phyloP scores from a whole-genome alignment of 2,113 vertebrate genomes.

The Corvus moneduloides region DNA sequence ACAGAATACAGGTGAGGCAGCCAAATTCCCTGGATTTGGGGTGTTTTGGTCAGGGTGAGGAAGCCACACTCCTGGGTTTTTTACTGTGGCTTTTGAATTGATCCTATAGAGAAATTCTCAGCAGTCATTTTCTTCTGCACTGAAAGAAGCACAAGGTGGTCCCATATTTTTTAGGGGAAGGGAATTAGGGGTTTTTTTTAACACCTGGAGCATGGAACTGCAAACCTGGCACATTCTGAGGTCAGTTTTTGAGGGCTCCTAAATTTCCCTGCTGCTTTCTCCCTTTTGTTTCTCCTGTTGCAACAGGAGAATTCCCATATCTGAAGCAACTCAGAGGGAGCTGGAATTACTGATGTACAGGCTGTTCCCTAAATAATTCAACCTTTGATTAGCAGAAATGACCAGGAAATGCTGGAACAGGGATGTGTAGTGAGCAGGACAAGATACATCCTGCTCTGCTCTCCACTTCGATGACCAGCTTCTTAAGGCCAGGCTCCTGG shows the following conservation, averaged over 20 bases:
- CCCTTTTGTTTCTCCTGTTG: not conserved
- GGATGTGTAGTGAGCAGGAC: not conserved
- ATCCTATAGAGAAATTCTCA: fast-evolving
- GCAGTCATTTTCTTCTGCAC: not conserved
- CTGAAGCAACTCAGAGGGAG: not conserved
- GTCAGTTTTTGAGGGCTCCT: not conserved
- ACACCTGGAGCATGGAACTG: not conserved
- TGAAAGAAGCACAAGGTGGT: not conserved
- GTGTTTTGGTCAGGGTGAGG: not conserved
- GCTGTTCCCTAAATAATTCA: not conserved
- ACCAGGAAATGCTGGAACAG: not conserved
- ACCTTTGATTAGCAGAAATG: not conserved
- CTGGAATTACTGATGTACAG: not conserved
- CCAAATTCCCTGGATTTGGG: fast-evolving
- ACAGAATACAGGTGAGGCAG: slow-evolving; percentile 90
- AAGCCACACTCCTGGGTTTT: not conserved
- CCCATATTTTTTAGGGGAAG: not conserved
- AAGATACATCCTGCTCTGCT: not conserved
- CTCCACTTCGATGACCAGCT: not conserved
- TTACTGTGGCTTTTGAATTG: not conserved
- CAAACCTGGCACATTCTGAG: fast-evolving
- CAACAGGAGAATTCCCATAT: not conserved
- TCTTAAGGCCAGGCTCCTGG: not conserved
- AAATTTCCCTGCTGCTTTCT: not conserved
- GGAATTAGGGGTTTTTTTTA: not conserved